Base-by-base conservation (phyloP, 2,888 invertebrate species). In the Caenorhabditis sulstoni region DNA sequence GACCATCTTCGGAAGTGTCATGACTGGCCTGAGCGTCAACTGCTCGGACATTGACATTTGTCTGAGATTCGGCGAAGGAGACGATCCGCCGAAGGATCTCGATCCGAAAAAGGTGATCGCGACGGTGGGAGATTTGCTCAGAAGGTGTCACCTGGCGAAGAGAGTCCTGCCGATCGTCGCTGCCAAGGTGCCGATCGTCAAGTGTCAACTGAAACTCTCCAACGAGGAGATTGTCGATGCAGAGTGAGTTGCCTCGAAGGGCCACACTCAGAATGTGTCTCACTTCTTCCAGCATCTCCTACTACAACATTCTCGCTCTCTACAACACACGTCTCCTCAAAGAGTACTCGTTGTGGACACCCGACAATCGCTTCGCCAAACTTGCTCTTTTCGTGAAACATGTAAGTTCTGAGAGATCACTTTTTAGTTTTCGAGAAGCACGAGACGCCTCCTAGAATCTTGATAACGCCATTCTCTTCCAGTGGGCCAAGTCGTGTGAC, bases 111-210 rank as follows among this genome's bases (percentile, higher is more conserved):
- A 62, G 0, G 68, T 81, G 29, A 82, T 81, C 14, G 16, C 23
- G 3, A 20, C 59, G 16, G 35, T 74, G 1, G 57, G 52, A 35
- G 22, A 39, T 5, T 45, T 16, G 11, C 29, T 81, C 4, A n/a
- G 64, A 16, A 65, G 16, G 22, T 61, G 41, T 16, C 14, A 35
- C 1, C 47, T 41, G 39, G 57, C 57, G 9, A 53, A 47, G 16
- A 41, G 44, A 12, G 68, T 82, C 0, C 62, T 58, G 12, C 45
- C 73, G 5, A 92, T 92, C 16, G 45, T 53, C 0, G 58, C 75
- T 11, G 93, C 93, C 35, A 93, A 93, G 89, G 93, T 93, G 23
- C 93, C 93, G 4, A 93, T 93, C 75, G 92, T 93, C 37, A 93
- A 93, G 88, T 93, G 93, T 88, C 88, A 86, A 14, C 11, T 71